Base-by-base conservation (phyloP, 2,797 vertebrate genomes). In the Coccyzus lansbergi region DNA sequence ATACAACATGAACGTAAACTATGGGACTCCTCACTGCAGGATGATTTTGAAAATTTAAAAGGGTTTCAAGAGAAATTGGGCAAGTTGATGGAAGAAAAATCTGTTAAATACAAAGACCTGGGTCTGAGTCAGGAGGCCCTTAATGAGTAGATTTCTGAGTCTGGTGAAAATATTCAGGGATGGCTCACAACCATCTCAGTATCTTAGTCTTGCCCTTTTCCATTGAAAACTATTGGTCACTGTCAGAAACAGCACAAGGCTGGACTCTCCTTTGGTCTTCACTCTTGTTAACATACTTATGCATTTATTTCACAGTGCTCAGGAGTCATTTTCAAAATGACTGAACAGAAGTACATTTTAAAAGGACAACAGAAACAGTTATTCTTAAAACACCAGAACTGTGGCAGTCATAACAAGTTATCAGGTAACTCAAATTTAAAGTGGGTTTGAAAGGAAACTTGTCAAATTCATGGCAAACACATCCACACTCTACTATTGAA, bases 1-100 rank as follows among this genome's bases (percentile, higher is more conserved):
- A 90, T 29, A 53, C 4, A 53, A 31, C 9, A 8, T 3, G 36
- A 21, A 29, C 28, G 59, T 76, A 56, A 72, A 51, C 53, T n/a
- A 34, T 15, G 7, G 8, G 12, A 20, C n/a, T 84, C 15, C 9
- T 60, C 2, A 1, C 12, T 1, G 2, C 0, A 4, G 12, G 40
- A 44, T 40, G 40, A 14, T 68, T 25, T 53, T 63, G 28, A 88
- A 67, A 64, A 68, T 60, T 46, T 78, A 4, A 15, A 26, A 36
- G 22, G 17, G 3, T 68, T 82, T 46, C 28, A 78, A 67, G 31
- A 67, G 31, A 75, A 78, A 60, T 71, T 44, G 48, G 28, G 21
- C 22, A 75, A 56, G 12, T 20, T 4, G 1, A 22, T 36, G 36
- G 22, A 81, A 75, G 4, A 71, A 75, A 92, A 88, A 56, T 12